Base-by-base conservation (phyloP, 2,888 invertebrate species). In the Melanostoma scalare region DNA sequence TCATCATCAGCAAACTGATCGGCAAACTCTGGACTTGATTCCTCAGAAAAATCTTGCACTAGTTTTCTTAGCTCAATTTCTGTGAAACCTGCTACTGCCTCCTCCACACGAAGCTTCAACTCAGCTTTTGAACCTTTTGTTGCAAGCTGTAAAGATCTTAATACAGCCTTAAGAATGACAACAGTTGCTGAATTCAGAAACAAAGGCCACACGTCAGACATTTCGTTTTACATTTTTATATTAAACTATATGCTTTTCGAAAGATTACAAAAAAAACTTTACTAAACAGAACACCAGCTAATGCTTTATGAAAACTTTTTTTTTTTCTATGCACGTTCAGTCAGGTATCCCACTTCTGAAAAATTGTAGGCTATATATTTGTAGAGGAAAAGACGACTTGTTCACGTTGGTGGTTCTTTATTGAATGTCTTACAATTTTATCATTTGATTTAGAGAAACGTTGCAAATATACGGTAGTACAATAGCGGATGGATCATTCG, bases 51-150 rank as follows among this genome's bases (percentile, higher is more conserved):
- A 36, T 46, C 40, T 3, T 53, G 35, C 1, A 67, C 53, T 20
- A 67, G 33, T 40, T 67, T 40, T 42, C 4, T 6, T 5, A 65
- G 40, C n/a, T 52, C 52, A 42, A 33, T 2, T 42, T 67, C 53
- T 2, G 30, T 55, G 10, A 35, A 20, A 20, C n/a, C 40, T 55
- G 20, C 38, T 1, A 55, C 67, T 9, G 46, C 46, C 36, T 55
- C 55, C 2, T 20, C 3, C 50, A 68, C 42, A 56, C 55, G 55
- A 44, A 20, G 52, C 8, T 36, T 46, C 1, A 68, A 1, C 46
- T 68, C 68, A 2, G 68, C 55, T 36, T 68, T 68, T 1, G 36
- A 44, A 20, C 53, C 53, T n/a, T 9, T 46, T 4, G 55, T 36
- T 46, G 55, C n/a, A 2, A 55, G 30, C 6, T 53, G 1, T 9